Base-by-base conservation (phyloP, 2,888 invertebrate species). In the Drosophila nigritarsus region DNA sequence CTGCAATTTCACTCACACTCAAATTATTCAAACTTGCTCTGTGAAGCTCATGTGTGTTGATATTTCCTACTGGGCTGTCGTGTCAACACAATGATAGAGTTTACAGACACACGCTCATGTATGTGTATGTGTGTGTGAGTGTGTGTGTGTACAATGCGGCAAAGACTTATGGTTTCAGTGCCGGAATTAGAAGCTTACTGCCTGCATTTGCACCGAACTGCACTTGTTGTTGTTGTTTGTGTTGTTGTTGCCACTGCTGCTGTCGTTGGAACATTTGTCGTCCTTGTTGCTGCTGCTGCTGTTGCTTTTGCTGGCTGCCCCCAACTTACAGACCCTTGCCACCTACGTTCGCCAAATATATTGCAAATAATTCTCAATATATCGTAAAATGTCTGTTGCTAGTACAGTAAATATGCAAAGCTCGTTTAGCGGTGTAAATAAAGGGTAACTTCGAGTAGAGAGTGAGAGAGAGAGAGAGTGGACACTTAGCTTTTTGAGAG, bases 361-460 rank as follows among this genome's bases (percentile, higher is more conserved):
- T 89, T 90, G 89, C 90, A 86, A 84, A 89, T 89, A 90, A 90
- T 86, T 89, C 83, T 88, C 90, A 90, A 89, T 89, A 89, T 86
- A 89, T 89, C 90, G 86, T 88, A 88, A 82, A 90, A 89, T 89
- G 90, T 89, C 90, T 89, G 89, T 76, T 87, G 82, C 72, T 71
- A 77, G 89, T 89, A 73, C 84, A 90, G 84, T 90, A 88, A 88
- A 90, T 89, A 88, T 88, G 90, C 87, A 88, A 89, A 86, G 86
- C 89, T 89, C 89, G 89, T 89, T 89, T 86, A 89, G 85, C 87
- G 76, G 80, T 73, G 84, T 78, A 83, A 85, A 78, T 75, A 86
- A 71, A 79, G 74, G 62, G 67, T 50, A 67, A 50, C 40, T 56
- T 36, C 56, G 56, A 56, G 20, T 18, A 29, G 29, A 38, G 40